Conservation (phyloP, 2,888 invertebrate species). For the Drosophila pseudotakahashii region DNA sequence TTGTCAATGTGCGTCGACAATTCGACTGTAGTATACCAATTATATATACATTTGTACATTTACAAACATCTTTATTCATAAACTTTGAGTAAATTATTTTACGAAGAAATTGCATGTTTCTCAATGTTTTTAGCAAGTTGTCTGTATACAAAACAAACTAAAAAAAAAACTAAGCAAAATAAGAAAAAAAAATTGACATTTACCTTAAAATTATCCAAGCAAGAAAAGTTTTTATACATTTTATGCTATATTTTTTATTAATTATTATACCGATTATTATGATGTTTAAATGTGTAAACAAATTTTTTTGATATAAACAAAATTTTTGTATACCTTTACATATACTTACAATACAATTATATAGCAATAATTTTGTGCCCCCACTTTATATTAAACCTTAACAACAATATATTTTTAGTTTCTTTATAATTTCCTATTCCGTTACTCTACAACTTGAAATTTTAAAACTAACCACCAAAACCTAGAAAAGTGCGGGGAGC, state of each 20-base stretch:
- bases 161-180: conserved; percentile 47
- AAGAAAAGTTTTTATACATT: conserved; percentile 45
- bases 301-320: conserved; percentile 50
- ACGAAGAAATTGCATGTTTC: conserved; percentile 83
- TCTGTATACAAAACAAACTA: conserved; percentile 56
- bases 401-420: conserved; percentile 53
- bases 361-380: conserved; percentile 67
- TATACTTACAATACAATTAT: conserved; percentile 39
- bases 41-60: conserved; percentile 40
- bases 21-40: conserved; percentile 26
- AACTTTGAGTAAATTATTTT: conserved; percentile 73
- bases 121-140: conserved; percentile 83
- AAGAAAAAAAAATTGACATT: conserved; percentile 62
- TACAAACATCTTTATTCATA: conserved; percentile 48
- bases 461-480: conserved; percentile 46
- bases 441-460: conserved; percentile 49
- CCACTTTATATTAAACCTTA: conserved; percentile 61
- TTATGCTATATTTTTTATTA: conserved; percentile 62
- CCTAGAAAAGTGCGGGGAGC: conserved; percentile 18
- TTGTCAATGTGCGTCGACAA: conserved; percentile 30
- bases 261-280: conserved; percentile 49
- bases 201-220: conserved; percentile 43
- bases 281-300: conserved; percentile 62
- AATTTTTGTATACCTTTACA: conserved; percentile 64
- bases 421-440: conserved; percentile 57